These are phyloP conservation scores for Cryptoleucopteryx plumbea DNA, from an alignment of 2,113 vertebrate species.

Conservation along the genomic window DNA sequence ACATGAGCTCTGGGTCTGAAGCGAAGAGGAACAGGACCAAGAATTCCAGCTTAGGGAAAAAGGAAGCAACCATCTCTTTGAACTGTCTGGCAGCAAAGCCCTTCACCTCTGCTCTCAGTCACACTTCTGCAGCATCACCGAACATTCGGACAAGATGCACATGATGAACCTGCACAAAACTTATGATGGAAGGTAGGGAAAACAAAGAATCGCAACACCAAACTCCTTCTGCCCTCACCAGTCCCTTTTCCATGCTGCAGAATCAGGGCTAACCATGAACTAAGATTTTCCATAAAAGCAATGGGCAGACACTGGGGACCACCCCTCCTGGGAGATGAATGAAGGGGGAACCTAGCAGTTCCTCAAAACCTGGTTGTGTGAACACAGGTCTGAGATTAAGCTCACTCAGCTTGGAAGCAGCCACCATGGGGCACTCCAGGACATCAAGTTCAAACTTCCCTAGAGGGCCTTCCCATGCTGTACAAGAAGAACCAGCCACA, in stretches of 20 bases:
- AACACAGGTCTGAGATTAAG: neutral
- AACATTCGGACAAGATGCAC: neutral
- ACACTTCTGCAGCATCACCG: neutral
- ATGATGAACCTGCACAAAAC: neutral
- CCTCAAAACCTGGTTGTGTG: neutral
- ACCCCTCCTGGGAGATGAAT: neutral
- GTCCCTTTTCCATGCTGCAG: neutral
- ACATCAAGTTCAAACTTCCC: neutral
- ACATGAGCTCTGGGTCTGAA: accelerated
- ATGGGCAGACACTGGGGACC: neutral
- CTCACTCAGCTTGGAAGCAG: neutral
- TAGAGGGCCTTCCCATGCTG: neutral
- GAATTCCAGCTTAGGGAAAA: neutral
- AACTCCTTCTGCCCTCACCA: neutral
- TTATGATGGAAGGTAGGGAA: accelerated
- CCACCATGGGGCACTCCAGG: neutral
- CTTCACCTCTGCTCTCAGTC: neutral
- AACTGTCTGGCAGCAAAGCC: neutral
- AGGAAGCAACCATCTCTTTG: neutral
- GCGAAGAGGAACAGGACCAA: neutral
- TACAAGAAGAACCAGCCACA: neutral
- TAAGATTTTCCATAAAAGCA: neutral
- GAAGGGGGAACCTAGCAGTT: neutral
- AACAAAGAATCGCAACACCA: neutral
- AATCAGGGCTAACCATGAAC: neutral